These are phyloP conservation scores for Drosophila falleni DNA, from an alignment of 2,888 invertebrate species.

Conservation along the genomic window DNA sequence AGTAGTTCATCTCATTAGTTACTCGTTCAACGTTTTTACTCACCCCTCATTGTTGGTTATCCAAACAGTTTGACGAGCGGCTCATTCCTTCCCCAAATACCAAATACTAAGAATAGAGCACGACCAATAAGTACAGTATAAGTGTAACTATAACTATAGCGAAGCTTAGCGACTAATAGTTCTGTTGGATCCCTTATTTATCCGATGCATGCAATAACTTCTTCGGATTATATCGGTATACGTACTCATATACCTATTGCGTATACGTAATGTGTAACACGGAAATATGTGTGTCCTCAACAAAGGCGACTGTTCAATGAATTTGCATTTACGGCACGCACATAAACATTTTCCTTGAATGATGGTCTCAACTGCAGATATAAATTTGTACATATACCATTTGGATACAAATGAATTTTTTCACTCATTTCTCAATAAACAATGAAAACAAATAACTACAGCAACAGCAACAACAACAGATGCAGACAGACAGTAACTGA, in stretches of 20 bases:
- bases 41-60: conserved; percentile 14
- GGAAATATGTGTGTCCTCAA: conserved; percentile 72
- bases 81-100: conserved; percentile 10
- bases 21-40: conserved; percentile 38
- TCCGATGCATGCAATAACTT: conserved; percentile 38
- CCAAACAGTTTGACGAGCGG: conserved; percentile 28
- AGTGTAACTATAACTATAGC: conserved; percentile 15
- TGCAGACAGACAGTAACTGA: conserved; percentile 59
- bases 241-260: conserved; percentile 8
- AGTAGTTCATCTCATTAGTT: conserved; percentile 60
- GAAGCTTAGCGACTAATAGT: conserved; percentile 9
- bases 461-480: conserved; percentile 53
- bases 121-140: conserved; percentile 14
- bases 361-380: conserved; percentile 81
- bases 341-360: conserved; percentile 84
- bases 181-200: conserved; percentile 10
- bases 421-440: conserved; percentile 70
- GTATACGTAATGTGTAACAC: conserved; percentile 20
- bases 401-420: conserved; percentile 77
- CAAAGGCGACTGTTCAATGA: conserved; percentile 81
- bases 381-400: conserved; percentile 81
- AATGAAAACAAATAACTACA: conserved; percentile 43
- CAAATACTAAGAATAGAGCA: conserved; percentile 22
- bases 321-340: conserved; percentile 82
- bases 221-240: conserved; percentile 19